Base-by-base conservation (phyloP, 2,113 vertebrate genomes). In the Lethenteron camtschaticum region DNA sequence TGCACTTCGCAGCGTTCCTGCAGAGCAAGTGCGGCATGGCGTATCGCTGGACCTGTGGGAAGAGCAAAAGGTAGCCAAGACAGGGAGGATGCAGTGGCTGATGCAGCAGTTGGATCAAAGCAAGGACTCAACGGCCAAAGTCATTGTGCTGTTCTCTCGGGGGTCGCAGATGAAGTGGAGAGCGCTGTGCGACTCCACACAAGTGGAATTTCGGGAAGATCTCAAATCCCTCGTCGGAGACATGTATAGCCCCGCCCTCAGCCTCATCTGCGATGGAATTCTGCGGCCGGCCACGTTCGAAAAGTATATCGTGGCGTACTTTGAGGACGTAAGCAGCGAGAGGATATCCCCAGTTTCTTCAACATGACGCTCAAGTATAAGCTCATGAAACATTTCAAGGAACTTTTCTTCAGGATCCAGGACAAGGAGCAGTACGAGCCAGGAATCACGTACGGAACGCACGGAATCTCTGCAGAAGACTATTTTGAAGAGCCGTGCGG, bases 161-260 rank as follows among this genome's bases (percentile, higher is more conserved):
- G 92, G 94, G 2, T 83, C 90, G 10, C 85, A 80, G 69, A 86
- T 87, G 56, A 99, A 99, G 56, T 99, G 94, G 90, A 81, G 82
- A 18, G 86, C 94, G 59, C 83, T 94, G 80, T 77, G 75, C 1
- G 77, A 76, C 4, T 72, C 70, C 9, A n/a, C 71, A 0, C 70
- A 74, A 0, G 71, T 91, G 58, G 78, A 70, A 4, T 41, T 41
- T 41, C 41, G 41, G 41, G 86, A 91, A 56, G 94, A 97, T 72
- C 70, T 76, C 3, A 69, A 75, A 5, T 84, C 84, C 9, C 81
- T 85, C 0, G 70, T 78, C 0, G 86, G 86, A 1, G 94, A 99
- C 75, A 82, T 97, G 57, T 86, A 94, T 74, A 91, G 85, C 0
- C 84, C 87, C 0, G 87, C 91, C 70, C 78, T 99, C 74, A 85